Evolutionary conservation across 2,113 vertebrate genomes (phyloP).

Genomic region (Phalacrocorax carbo): DNA sequence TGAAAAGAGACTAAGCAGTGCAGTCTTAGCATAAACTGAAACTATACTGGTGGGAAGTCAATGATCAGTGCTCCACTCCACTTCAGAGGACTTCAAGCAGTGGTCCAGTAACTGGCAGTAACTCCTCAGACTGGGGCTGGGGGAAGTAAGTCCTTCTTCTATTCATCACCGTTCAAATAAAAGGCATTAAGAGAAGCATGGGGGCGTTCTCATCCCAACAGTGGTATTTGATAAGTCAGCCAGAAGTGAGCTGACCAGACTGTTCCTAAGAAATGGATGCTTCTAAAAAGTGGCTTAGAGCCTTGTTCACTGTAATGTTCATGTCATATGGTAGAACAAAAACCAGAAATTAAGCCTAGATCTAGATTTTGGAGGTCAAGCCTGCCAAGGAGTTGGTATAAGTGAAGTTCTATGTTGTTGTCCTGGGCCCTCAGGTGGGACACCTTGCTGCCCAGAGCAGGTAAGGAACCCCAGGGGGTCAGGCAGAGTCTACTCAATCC

Average conservation of each 20-base stretch:
- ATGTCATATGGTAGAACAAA: background rate
- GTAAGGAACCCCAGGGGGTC: background rate
- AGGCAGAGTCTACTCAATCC: background rate
- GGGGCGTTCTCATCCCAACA: background rate
- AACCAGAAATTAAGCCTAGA: background rate
- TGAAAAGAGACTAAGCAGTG: background rate
- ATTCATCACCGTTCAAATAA: background rate
- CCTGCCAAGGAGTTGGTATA: background rate
- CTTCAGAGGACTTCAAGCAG: background rate
- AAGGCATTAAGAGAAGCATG: background rate
- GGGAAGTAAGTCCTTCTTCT: background rate
- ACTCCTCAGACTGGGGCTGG: background rate
- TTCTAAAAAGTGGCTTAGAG: background rate
- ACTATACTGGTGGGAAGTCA: background rate
- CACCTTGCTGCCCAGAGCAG: background rate
- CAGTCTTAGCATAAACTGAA: background rate
- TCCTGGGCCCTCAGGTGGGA: background rate
- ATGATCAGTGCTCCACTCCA: background rate
- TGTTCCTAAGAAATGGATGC: background rate
- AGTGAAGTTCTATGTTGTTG: background rate
- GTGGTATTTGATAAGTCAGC: background rate
- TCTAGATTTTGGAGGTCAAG: background rate
- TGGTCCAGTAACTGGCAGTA: background rate
- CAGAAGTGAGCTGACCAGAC: background rate
- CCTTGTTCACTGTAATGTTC: background rate